phyloP scores from a whole-genome alignment of 2,888 invertebrate genomes.

The Monochamus alternatus region DNA sequence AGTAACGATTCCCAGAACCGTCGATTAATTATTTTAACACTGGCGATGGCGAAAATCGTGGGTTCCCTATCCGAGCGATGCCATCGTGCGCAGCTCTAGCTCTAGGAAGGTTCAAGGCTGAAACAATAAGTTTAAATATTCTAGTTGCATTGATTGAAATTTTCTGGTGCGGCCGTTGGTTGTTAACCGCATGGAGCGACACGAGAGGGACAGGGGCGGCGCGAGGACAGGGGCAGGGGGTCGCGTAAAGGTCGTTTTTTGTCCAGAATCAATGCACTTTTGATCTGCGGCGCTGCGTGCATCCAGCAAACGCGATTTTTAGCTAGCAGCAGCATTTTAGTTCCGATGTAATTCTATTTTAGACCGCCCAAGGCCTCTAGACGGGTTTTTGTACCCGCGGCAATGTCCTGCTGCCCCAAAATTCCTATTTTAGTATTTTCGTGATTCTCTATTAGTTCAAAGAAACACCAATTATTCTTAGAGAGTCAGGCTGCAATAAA shows the following conservation, averaged over 20 bases:
- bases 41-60: constrained; percentile 1
- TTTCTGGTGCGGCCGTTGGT: constrained; percentile 30
- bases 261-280: background rate
- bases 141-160: constrained; percentile 50
- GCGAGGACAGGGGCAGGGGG: background rate
- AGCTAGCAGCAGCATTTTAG: too few species aligned
- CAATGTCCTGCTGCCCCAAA: too few species aligned
- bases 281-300: too few species aligned
- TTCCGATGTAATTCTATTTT: too few species aligned
- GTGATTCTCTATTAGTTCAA: too few species aligned
- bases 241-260: constrained; percentile 2
- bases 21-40: constrained; percentile 7
- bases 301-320: too few species aligned
- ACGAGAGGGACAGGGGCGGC: background rate
- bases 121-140: constrained; percentile 50
- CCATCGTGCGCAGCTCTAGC: background rate
- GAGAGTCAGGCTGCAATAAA: too few species aligned
- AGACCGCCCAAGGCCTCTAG: too few species aligned
- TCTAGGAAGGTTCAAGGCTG: constrained; percentile 51
- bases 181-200: constrained; percentile 25
- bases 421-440: too few species aligned
- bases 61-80: background rate
- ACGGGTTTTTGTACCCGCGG: too few species aligned
- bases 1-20: constrained; percentile 16
- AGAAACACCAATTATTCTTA: too few species aligned